Conservation (phyloP, 1,140 invertebrate species). For the Drosophila sturtevanti region DNA sequence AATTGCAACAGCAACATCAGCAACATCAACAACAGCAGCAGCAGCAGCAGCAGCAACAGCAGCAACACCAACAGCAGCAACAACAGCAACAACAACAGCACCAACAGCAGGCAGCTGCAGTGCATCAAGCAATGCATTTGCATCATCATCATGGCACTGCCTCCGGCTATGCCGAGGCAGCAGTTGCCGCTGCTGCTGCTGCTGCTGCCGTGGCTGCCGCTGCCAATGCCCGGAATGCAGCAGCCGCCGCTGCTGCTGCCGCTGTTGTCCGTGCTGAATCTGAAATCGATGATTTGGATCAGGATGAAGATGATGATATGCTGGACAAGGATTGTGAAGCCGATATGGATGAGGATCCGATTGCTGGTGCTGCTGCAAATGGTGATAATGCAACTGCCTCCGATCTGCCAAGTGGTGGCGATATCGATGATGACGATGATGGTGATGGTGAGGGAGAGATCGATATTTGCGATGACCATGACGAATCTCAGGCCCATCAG, state of each 20-base stretch:
- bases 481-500: constrained; percentile 59
- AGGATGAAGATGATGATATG: constrained; percentile 47
- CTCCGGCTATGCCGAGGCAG: constrained; percentile 65
- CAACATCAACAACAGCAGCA: constrained; percentile 52
- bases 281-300: constrained; percentile 55
- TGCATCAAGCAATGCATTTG: constrained; percentile 60
- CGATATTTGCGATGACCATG: constrained; percentile 75
- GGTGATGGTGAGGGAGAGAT: constrained; percentile 70
- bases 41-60: constrained; percentile 62
- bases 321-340: constrained; percentile 49
- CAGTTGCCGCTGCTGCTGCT: constrained; percentile 66
- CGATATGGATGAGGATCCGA: constrained; percentile 25
- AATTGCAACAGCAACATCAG: constrained; percentile 66
- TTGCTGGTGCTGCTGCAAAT: background rate
- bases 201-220: constrained; percentile 69
- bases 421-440: constrained; percentile 38
- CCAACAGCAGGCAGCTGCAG: constrained; percentile 60
- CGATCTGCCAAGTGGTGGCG: constrained; percentile 3
- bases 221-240: constrained; percentile 59
- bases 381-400: background rate
- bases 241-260: constrained; percentile 55
- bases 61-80: constrained; percentile 46
- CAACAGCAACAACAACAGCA: constrained; percentile 57
- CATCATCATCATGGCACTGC: constrained; percentile 56
- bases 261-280: constrained; percentile 53